Base-by-base conservation (phyloP, 2,888 invertebrate species). In the Epsilonema sp. region DNA sequence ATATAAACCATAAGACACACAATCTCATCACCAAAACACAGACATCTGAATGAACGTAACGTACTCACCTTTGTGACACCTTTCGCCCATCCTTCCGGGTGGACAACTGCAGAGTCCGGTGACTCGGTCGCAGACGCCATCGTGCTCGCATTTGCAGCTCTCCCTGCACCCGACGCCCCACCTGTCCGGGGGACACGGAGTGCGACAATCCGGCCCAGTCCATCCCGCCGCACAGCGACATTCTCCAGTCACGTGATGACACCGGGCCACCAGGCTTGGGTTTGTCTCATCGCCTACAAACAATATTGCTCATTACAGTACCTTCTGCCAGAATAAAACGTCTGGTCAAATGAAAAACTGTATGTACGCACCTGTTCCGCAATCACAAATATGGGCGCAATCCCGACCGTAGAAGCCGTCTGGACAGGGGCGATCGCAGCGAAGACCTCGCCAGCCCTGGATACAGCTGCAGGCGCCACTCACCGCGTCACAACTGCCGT, bases 371-470 rank as follows among this genome's bases (percentile, higher is more conserved):
- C 37, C 39, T 42, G 16, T 11, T 3, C 37, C 41, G 24, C 51
- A 51, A 23, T 51, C 46, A 40, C 66, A 67, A 47, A 58, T 54
- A 8, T 58, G 54, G 36, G 56, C 53, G 53, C 89, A 89, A 60
- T 78, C 78, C 50, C 75, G 71, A 48, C 89, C 89, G 60, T 74
- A 89, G 37, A 74, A 77, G 62, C 79, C 78, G 38, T 78, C 77
- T 53, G 80, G 79, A 64, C 89, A 89, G 0, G 84, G 82, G 26
- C 82, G 74, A 65, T 86, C 83, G 64, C 87, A 89, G 55, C 78
- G 78, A 39, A 78, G 74, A 11, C 86, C 38, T 25, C 38, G 25
- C 47, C 47, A 47, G 8, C 47, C 47, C n/a, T 44, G 44, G 20
- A 11, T 23, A 21, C 47, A 47, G 11, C 8, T 20, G 19, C 87